Conservation (phyloP, 2,113 vertebrate genomes). For the Scortum barcoo region DNA sequence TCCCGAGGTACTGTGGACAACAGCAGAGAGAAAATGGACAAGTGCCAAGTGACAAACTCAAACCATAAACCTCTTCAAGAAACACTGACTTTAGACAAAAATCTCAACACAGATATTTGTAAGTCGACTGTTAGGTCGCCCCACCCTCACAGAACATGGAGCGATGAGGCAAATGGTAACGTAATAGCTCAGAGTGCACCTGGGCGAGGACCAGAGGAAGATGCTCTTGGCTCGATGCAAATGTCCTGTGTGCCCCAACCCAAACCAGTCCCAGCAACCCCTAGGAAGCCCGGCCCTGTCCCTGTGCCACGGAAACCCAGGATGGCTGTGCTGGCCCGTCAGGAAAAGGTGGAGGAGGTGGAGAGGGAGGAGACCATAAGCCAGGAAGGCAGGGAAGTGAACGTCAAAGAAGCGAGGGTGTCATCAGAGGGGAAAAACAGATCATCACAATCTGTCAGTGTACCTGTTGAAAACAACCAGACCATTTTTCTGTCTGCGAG, state of each 20-base stretch:
- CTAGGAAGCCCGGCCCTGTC: conserved; percentile 84
- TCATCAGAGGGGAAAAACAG: conserved; percentile 62
- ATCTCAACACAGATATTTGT: conserved; percentile 13
- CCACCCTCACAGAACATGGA: conserved; percentile 45
- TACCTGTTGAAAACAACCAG: conserved; percentile 36
- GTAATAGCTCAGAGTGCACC: not conserved
- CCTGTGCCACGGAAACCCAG: conserved; percentile 88
- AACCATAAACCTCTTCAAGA: conserved; percentile 38
- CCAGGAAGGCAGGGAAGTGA: conserved; percentile 73
- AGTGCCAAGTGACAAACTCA: not conserved
- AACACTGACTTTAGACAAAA: conserved; percentile 7
- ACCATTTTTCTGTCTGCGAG: conserved; percentile 39
- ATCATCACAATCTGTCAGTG: conserved; percentile 67
- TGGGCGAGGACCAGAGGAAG: conserved; percentile 37
- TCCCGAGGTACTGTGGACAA: not conserved
- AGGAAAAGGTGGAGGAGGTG: conserved; percentile 87
- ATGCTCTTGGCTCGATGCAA: conserved; percentile 35
- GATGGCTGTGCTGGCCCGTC: conserved; percentile 78
- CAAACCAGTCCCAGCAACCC: conserved; percentile 66
- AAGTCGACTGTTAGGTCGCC: not conserved
- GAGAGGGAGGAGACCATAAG: conserved; percentile 81
- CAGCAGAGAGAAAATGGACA: conserved; percentile 23
- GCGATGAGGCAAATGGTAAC: conserved; percentile 42
- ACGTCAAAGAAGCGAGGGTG: conserved; percentile 60
- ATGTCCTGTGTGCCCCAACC: conserved; percentile 79